Base-by-base conservation (phyloP, 2,888 invertebrate species). In the Chymomyza caudatula region DNA sequence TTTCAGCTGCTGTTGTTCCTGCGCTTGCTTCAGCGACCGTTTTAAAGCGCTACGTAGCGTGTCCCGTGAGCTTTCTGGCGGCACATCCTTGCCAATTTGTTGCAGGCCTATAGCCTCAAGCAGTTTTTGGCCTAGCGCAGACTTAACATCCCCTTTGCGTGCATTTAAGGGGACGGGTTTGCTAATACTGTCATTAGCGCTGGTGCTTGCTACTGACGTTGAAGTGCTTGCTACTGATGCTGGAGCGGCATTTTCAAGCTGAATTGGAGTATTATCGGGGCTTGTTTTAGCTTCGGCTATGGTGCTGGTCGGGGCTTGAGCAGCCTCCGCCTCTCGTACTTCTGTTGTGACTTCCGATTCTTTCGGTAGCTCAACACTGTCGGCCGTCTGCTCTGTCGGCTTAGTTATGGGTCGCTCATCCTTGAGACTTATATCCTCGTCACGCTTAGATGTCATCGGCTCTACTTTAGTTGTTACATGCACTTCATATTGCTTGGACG, bases 101-200 rank as follows among this genome's bases (percentile, higher is more conserved):
- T 87, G 88, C 37, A 88, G 63, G 0, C 89, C 89, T 23, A 88
- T 84, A 8, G 88, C 88, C 69, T 88, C 87, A 8, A 88, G 61
- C 3, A 88, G 71, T 54, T 89, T 89, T 60, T 89, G 84, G 0
- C 89, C 89, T 1, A 88, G 71, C 1, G 78, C 74, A n/a, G 83
- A 76, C 23, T 86, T 83, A 6, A 73, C 63, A 62, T 73, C 75
- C 25, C 81, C 54, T 65, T 79, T 74, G 22, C 86, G 78, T 4
- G 47, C 25, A 13, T 37, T 67, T 37, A 37, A 8, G 8, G 29
- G 11, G 0, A 37, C 11, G 11, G 29, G 29, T 37, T 37, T 37
- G 29, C 11, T 11, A 11, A 11, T 22, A 47, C 22, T 6, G 56
- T 49, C 11, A 25, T 64, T 63, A 57, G 6, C 43, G 25, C 25